Conservation (phyloP, 1,140 invertebrate species). For the Nephotettix cincticeps region DNA sequence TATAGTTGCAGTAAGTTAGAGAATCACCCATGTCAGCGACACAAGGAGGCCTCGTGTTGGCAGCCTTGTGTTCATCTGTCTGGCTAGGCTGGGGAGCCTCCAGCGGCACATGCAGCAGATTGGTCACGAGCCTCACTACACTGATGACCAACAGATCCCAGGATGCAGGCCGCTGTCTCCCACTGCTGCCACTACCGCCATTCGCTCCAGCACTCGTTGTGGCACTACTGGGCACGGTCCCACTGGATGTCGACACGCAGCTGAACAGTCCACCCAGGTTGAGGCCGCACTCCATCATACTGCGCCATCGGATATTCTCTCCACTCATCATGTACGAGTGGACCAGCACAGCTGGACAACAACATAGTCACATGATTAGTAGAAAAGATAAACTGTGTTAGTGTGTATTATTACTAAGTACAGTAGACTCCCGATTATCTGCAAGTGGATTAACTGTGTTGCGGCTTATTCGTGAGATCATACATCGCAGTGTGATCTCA, state of each 20-base stretch:
- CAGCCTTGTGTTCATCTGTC: conserved; percentile 78
- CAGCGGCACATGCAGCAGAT: conserved; percentile 49
- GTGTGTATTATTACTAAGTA: no score
- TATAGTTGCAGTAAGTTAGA: no score
- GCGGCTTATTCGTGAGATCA: no score
- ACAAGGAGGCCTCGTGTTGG: conserved; percentile 60
- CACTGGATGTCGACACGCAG: no score
- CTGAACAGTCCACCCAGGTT: background rate
- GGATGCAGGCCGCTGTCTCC: conserved; percentile 43
- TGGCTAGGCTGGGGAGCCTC: conserved; percentile 49
- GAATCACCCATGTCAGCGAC: conserved; percentile 60
- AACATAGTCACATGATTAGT: no score
- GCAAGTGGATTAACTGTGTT: no score
- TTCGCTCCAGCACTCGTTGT: conserved; percentile 36
- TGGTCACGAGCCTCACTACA: conserved; percentile 47
- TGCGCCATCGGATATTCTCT: conserved; percentile 57
- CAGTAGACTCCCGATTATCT: no score
- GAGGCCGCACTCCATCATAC: conserved; percentile 43
- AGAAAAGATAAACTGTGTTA: no score
- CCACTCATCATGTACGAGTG: conserved; percentile 59
- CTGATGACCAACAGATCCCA: conserved; percentile 41
- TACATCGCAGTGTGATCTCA: no score
- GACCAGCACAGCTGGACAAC: conserved; percentile 52
- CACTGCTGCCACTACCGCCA: background rate
- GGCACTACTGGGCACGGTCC: conserved; percentile 45